Conservation (phyloP, 2,888 invertebrate genomes). For the Caenorhabditis virilis region DNA sequence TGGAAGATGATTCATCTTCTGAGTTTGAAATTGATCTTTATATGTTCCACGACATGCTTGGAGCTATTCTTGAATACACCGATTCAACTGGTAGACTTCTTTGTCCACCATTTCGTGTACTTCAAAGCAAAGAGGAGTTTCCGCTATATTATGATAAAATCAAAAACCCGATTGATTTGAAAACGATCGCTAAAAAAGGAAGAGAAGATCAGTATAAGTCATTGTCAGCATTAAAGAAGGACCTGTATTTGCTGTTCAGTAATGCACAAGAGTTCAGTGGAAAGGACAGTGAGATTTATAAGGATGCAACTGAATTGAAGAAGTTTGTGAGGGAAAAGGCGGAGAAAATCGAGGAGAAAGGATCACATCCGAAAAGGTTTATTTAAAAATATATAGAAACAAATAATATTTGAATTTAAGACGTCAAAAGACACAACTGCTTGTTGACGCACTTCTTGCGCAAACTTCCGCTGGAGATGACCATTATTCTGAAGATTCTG, state of each 20-base stretch:
- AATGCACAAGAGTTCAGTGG: slow-evolving; percentile 94
- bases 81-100: slow-evolving; percentile 82
- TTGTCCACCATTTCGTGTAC: slow-evolving; percentile 84
- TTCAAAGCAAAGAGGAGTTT: slow-evolving; percentile 89
- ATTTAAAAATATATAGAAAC: no score
- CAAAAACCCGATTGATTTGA: slow-evolving; percentile 89
- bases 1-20: slow-evolving; percentile 28
- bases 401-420: no score
- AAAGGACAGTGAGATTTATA: slow-evolving; percentile 92
- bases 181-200: slow-evolving; percentile 88
- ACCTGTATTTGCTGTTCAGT: slow-evolving; percentile 85
- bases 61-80: slow-evolving; percentile 84
- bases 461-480: slow-evolving; percentile 43
- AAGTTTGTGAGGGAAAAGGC: slow-evolving; percentile 71
- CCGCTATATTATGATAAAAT: slow-evolving; percentile 94
- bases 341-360: slow-evolving; percentile 41
- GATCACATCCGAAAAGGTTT: slow-evolving; percentile 38
- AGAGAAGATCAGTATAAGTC: slow-evolving; percentile 77
- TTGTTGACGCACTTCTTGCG: slow-evolving; percentile 59
- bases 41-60: slow-evolving; percentile 86
- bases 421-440: slow-evolving; percentile 35
- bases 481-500: slow-evolving; percentile 75
- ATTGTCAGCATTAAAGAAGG: slow-evolving; percentile 84
- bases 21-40: slow-evolving; percentile 26
- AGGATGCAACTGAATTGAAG: slow-evolving; percentile 84